These are phyloP conservation scores for Orchestia grillus DNA, from an alignment of 1,140 invertebrate genomes.

Conservation along the genomic window DNA sequence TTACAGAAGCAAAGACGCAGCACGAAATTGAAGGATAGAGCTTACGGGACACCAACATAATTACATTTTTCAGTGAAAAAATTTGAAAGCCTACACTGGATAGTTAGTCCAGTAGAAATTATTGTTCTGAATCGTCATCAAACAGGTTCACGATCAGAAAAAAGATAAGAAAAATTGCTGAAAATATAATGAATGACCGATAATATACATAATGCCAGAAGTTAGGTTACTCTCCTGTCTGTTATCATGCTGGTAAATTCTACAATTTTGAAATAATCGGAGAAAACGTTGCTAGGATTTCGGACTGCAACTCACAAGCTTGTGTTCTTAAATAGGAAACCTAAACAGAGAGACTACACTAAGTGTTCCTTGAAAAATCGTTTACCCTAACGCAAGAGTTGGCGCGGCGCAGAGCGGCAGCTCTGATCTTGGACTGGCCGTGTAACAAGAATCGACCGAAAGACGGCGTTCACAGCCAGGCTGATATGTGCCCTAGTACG, in stretches of 20 bases:
- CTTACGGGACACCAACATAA: too few relatives aligned
- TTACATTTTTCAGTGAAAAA: too few relatives aligned
- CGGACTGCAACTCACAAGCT: too few relatives aligned
- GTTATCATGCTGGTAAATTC: not conserved
- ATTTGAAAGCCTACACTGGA: too few relatives aligned
- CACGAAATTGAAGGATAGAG: not conserved
- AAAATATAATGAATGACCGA: not conserved
- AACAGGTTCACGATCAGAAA: too few relatives aligned
- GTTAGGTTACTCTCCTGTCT: not conserved
- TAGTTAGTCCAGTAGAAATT: too few relatives aligned
- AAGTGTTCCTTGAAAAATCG: not conserved
- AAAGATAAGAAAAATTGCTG: not conserved
- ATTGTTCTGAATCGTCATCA: too few relatives aligned
- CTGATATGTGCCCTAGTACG: not conserved
- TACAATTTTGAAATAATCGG: not conserved
- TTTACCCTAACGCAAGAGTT: not conserved
- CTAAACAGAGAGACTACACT: not conserved
- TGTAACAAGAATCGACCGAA: not conserved
- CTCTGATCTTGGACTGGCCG: not conserved
- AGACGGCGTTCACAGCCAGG: not conserved
- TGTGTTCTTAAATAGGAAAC: not conserved
- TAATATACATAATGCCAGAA: not conserved
- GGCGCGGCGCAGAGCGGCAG: not conserved
- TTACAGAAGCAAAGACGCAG: not conserved
- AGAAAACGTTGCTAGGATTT: too few relatives aligned